Evolutionary conservation across 2,113 vertebrate genomes (phyloP).

Genomic region (Fregata magnificens): DNA sequence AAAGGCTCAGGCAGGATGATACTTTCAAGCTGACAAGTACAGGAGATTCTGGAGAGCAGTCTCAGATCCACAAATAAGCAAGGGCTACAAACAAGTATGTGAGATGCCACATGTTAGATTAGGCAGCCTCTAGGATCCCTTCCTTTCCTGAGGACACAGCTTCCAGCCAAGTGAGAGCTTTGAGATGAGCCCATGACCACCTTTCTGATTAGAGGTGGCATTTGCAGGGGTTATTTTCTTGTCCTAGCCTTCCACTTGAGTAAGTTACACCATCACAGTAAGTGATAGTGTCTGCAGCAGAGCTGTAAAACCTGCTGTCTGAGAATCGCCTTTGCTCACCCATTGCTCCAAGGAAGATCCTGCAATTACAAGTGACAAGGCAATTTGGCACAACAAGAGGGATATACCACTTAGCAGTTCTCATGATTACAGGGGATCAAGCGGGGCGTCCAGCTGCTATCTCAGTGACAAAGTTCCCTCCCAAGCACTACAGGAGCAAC

Average conservation of each 20-base stretch:
- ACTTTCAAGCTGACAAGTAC: background rate
- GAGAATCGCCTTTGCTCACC: background rate
- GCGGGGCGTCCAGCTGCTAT: accelerated
- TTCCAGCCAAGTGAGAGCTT: background rate
- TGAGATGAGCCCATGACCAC: background rate
- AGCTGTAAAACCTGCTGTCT: background rate
- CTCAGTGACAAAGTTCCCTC: background rate
- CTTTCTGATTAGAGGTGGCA: background rate
- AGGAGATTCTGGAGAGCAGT: background rate
- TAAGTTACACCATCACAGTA: background rate
- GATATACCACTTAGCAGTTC: background rate
- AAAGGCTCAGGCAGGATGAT: background rate
- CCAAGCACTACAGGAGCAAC: background rate
- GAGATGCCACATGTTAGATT: background rate
- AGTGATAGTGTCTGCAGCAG: background rate
- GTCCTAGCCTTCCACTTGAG: background rate
- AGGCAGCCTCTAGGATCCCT: background rate
- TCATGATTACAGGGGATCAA: background rate
- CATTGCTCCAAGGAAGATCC: background rate
- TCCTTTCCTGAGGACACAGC: background rate
- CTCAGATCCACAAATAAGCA: background rate
- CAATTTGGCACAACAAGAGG: background rate
- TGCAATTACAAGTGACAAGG: background rate
- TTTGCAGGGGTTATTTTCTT: background rate
- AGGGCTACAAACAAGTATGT: background rate